phyloP scores from a whole-genome alignment of 2,113 vertebrate species.

The Pipra filicauda region DNA sequence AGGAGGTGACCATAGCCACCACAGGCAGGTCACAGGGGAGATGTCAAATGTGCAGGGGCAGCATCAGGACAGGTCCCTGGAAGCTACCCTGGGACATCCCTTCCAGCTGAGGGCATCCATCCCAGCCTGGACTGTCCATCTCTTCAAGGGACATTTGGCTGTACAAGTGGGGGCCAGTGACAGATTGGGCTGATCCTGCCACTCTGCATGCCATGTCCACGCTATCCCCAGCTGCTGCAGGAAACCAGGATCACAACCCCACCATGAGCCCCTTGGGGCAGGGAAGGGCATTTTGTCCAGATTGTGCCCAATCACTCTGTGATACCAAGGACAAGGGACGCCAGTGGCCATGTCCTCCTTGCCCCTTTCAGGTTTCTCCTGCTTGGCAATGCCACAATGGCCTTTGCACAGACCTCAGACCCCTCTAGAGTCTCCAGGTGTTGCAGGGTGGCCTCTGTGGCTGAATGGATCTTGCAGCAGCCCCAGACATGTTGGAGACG shows the following conservation, averaged over 20 bases:
- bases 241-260: not conserved
- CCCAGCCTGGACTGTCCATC: not conserved
- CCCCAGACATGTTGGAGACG: rapidly evolving
- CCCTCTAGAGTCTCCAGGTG: not conserved
- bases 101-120: not conserved
- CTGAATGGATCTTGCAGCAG: not conserved
- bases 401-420: not conserved
- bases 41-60: not conserved
- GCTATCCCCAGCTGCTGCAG: not conserved
- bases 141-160: not conserved
- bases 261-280: not conserved
- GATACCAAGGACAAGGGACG: not conserved
- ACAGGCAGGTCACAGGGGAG: not conserved
- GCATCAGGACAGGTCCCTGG: not conserved
- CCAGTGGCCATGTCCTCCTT: rapidly evolving
- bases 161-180: not conserved
- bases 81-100: not conserved
- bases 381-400: not conserved
- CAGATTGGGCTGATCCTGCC: not conserved
- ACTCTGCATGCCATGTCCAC: rapidly evolving
- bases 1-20: not conserved
- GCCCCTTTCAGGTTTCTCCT: not conserved
- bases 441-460: not conserved
- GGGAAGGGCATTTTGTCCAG: not conserved
- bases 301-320: not conserved